Evolutionary conservation across 2,113 vertebrate species (phyloP), one percentile per base, ranked within the genome.

Genomic region (Saguinus imperator): DNA sequence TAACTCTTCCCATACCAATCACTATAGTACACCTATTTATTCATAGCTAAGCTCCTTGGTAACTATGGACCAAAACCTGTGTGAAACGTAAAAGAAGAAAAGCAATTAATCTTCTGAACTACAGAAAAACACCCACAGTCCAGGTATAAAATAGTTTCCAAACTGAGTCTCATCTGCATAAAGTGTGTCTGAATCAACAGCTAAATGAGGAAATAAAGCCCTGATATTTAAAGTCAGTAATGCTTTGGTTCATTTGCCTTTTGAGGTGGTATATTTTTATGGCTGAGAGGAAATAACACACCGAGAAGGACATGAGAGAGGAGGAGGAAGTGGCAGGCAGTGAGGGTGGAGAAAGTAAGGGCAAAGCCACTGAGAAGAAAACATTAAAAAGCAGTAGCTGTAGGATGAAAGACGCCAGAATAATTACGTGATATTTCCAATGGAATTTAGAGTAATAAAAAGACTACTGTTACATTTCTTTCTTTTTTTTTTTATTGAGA

Each of bases 171-270:
- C 4, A 7, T 85, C 29, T 50, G 55, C 89, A 70, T 45, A 25
- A 92, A n/a, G 8, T 27, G 1, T 37, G 9, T 88, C 82, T 48
- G 80, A 91, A 89, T 68, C 87, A 73, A 57, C 8, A 93, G 87
- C 18, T 72, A 58, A 95, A 37, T 32, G 35, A 96, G 37, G 52
- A 86, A 61, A 55, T 55, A 18, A 93, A 95, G 5, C 1, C 45
- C 52, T 75, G 25, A 10, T 76, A 83, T 70, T 66, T 75, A 75
- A 64, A 55, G 77, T 61, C 73, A 27, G 8, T 23, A 16, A 80
- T 68, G 27, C 16, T 94, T 79, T 93, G 73, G 40, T 79, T 92
- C 66, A 7, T 84, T 89, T 85, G 35, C 79, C 32, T 95, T 64
- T 89, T 81, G 29, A 50, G 17, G 55, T 18, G 50, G 16, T 48